A percentile compares a stretch with the other conserved stretches of the same genome.
Conservation (phyloP, 2,888 invertebrate species). For the Diabrotica balteata region DNA sequence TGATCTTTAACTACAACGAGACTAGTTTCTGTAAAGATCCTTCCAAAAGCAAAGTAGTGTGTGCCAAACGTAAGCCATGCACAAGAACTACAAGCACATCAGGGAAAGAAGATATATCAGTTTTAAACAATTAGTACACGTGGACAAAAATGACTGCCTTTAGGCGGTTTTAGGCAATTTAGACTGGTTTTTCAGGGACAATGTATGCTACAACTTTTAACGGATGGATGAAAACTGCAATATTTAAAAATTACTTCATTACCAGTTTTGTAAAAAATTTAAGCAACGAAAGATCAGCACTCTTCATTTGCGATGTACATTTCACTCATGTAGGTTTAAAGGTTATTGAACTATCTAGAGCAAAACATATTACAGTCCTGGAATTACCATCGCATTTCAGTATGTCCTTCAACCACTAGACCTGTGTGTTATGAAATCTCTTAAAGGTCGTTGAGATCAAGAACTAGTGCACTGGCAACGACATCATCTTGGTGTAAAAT, state of each 20-base stretch:
- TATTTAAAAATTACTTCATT: slow-evolving; percentile 20
- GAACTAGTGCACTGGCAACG: slow-evolving; percentile 3
- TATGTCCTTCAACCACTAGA: too few species aligned
- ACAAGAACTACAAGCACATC: slow-evolving; percentile 17
- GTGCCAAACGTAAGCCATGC: slow-evolving; percentile 7
- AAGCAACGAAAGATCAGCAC: slow-evolving; percentile 2
- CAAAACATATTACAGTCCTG: too few species aligned
- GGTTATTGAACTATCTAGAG: not conserved
- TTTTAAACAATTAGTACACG: slow-evolving; percentile 8
- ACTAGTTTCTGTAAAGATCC: slow-evolving; percentile 10
- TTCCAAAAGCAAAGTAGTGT: slow-evolving; percentile 12
- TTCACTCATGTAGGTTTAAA: slow-evolving; percentile 10
- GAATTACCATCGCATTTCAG: too few species aligned
- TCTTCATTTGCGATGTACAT: not conserved
- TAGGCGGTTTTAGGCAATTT: too few species aligned
- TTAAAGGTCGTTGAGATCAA: too few species aligned
- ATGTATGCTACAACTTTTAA: slow-evolving; percentile 1
- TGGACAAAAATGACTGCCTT: slow-evolving; percentile 11
- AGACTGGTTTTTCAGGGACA: too few species aligned
- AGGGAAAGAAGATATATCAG: not conserved
- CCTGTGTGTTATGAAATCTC: too few species aligned
- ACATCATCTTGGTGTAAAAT: slow-evolving; percentile 15
- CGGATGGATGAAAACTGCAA: slow-evolving; percentile 11
- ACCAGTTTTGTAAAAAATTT: slow-evolving; percentile 7
- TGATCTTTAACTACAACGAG: slow-evolving; percentile 5